Evolutionary conservation across 2,113 vertebrate genomes (phyloP), one percentile per base, ranked within the genome.

Genomic region (Zingel zingel): DNA sequence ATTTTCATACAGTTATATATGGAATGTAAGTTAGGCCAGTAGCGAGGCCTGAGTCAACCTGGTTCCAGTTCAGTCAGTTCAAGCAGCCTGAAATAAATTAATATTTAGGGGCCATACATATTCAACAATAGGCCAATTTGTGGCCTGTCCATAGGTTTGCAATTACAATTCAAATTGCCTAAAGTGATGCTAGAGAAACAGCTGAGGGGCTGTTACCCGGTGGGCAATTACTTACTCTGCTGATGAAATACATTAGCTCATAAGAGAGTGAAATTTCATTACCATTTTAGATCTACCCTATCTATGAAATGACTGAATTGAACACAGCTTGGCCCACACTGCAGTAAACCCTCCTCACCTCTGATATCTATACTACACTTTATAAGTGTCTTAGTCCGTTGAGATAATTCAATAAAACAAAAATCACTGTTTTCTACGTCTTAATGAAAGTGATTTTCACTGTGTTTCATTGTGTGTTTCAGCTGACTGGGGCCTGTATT

Each of bases 361-460:
- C 83, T 88, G 80, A 84, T 89, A 87, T 89, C 90, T 93, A 81
- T 93, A 93, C 89, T 91, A 92, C 93, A 94, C 93, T 94, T 94
- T 94, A 93, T 93, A 94, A 94, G 93, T 94, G 93, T 92, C 90
- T 89, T 91, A 83, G 88, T 93, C 79, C 47, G 83, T 91, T 91
- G 88, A 91, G 86, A 93, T 92, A 90, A 86, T 91, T 93, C 90
- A 93, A 90, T 93, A 90, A 90, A 93, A 82, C 59, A 66, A 88
- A 43, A 89, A 85, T 87, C 88, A 90, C 92, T 88, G 74, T 93
- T 93, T 94, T 94, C 87, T 93, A 93, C 74, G 70, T 89, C 72
- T 85, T 73, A 43, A 81, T 83, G 65, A 72, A 91, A 89, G n/a
- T n/a, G n/a, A n/a, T n/a, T n/a, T n/a, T n/a, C n/a, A n/a, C n/a